Evolutionary conservation across 2,113 vertebrate species (phyloP), one percentile per base, ranked within the genome.

Genomic region (Fregata magnificens): DNA sequence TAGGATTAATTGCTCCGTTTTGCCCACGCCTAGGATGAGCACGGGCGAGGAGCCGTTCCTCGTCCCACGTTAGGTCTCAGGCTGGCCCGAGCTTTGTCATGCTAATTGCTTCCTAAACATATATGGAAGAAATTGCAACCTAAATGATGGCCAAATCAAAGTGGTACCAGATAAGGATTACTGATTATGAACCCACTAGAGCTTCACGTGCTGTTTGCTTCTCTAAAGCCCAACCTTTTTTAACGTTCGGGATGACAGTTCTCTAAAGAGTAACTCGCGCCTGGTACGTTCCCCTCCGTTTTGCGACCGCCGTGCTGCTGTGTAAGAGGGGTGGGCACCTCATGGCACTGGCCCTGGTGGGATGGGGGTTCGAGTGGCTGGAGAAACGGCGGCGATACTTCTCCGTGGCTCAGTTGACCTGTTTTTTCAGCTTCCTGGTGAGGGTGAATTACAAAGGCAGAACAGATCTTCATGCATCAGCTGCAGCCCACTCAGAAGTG

Each of bases 361-460:
- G 29, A 17, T 6, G 25, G 21, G 70, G 31, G 9, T 44, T 24
- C 11, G 3, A 10, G 21, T 3, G 42, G 31, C 29, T 32, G 78
- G n/a, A 42, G 36, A 42, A 49, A 10, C 2, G 2, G 36, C 16
- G 3, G 26, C 10, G 12, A 20, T 15, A 0, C 31, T 50, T 85
- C 87, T 71, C 65, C 11, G 0, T 17, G 25, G 25, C 47, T 73
- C 71, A 13, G 0, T 28, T 52, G 42, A 1, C 6, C 2, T 11
- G 13, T 5, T 65, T 45, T 67, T 47, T 26, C 83, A 31, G 49
- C 44, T 63, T 34, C 34, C 11, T 9, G 15, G 4, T 9, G 49
- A 49, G 55, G 38, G 42, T 49, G 66, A 42, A 28, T 74, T 31
- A 40, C 65, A 26, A 78, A 77, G 49, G 21, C 59, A 65, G 65